Percentiles rank a stretch among this genome's conserved stretches.
These are phyloP conservation scores for Gnathonemus echidnorhynchus DNA, from an alignment of 2,113 vertebrate species.

Conservation along the genomic window DNA sequence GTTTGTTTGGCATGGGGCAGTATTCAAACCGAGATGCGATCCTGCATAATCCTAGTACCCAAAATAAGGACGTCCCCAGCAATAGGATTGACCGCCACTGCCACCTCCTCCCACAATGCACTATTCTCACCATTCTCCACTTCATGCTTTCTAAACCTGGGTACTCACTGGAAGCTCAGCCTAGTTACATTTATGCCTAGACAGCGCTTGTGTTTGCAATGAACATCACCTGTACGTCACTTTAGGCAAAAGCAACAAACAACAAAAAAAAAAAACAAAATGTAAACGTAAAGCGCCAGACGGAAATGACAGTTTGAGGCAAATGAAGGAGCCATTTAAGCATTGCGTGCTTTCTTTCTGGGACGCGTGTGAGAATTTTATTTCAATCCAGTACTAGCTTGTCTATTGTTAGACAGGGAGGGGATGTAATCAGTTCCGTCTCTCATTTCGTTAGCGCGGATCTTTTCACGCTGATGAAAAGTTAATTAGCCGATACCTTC, in stretches of 20 bases:
- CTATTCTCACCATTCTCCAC: background rate
- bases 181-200: background rate
- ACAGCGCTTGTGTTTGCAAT: background rate
- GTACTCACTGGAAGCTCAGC: background rate
- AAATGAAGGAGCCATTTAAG: background rate
- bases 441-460: background rate
- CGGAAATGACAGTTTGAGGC: no score
- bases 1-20: background rate
- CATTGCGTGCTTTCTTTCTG: background rate
- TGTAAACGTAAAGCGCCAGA: background rate
- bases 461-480: conserved; percentile 9
- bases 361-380: background rate
- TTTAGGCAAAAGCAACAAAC: background rate
- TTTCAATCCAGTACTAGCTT: background rate
- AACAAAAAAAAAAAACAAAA: background rate
- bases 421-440: conserved; percentile 1
- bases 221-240: background rate
- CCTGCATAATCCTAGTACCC: background rate
- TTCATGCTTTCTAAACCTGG: background rate
- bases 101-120: background rate
- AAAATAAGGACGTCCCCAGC: background rate
- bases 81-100: background rate
- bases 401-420: background rate
- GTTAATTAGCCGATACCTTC: conserved; percentile 11
- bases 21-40: background rate